Evolutionary conservation across 35 echinoderm and acorn worm genomes (phyloP).

Genomic region (Diadema setosum): DNA sequence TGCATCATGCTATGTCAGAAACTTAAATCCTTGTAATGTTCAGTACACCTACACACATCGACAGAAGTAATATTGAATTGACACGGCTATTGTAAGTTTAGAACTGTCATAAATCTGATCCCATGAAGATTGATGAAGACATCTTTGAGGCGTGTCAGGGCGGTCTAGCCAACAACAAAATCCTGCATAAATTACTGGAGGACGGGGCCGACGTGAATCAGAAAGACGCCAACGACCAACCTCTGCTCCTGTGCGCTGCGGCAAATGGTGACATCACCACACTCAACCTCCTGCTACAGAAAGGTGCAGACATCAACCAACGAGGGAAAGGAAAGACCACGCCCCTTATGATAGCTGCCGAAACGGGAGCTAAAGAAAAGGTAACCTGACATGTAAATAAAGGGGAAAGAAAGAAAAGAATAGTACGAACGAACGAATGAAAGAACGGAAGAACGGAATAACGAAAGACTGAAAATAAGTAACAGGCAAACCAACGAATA

Average conservation of each 20-base stretch:
- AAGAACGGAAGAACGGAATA: not conserved
- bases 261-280: not conserved
- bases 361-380: slow-evolving; percentile 29
- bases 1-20: not conserved
- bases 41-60: not conserved
- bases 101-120: not conserved
- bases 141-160: not conserved
- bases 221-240: not conserved
- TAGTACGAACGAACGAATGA: not conserved
- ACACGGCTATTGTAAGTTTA: too few relatives aligned
- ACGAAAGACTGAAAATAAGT: not conserved
- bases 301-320: slow-evolving; percentile 35
- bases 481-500: too few relatives aligned
- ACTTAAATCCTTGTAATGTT: not conserved
- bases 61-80: not conserved
- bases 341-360: slow-evolving; percentile 36
- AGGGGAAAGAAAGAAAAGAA: not conserved
- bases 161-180: slow-evolving; percentile 9
- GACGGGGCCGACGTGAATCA: slow-evolving; percentile 14
- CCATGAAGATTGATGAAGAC: not conserved
- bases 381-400: not conserved
- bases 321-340: slow-evolving; percentile 7
- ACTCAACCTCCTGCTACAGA: not conserved
- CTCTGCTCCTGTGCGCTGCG: not conserved
- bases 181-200: not conserved